Evolutionary conservation across 2,113 vertebrate species (phyloP), one percentile per base, ranked within the genome.

Genomic region (Saccopteryx leptura): DNA sequence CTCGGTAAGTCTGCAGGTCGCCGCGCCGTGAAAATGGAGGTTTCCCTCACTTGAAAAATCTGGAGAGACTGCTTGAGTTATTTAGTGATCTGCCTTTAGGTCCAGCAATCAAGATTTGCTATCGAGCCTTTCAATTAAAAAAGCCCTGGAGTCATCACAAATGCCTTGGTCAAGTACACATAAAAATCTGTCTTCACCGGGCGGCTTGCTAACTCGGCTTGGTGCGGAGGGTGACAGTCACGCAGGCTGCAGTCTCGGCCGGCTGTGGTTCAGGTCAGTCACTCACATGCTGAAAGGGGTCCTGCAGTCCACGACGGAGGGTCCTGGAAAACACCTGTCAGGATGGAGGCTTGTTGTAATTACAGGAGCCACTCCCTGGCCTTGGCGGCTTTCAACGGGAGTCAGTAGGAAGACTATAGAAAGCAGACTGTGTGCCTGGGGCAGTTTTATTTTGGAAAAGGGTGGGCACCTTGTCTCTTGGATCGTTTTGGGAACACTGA

Each of bases 1-100:
- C 98, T 99, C 3, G 99, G 99, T 99, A 98, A 99, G 98, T 88
- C 60, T 31, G 79, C 50, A 24, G 28, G 39, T 52, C 3, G 0
- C 0, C 58, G 8, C 46, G 52, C 80, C 76, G 6, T 71, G n/a
- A n/a, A 93, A 72, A 23, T 33, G 78, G 80, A 61, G 4, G 9
- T 0, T 9, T 78, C 79, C 1, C 48, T n/a, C 60, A 60, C 61
- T 93, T 0, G 63, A 71, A 52, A 78, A 69, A 31, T 46, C 33
- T 24, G 65, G 17, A 87, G 90, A 66, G 83, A 17, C 39, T 3
- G 26, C 58, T 1, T 1, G 2, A 21, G 50, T 74, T 94, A 33
- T 80, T 86, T 75, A 93, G 79, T 52, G 86, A 56, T 79, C 54
- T 92, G 75, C 79, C 87, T 91, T 50, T 60, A 61, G 58, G 39